Percentiles rank a stretch among this genome's conserved stretches.
Conservation (phyloP, 1,140 invertebrate species). For the Pinna nobilis region DNA sequence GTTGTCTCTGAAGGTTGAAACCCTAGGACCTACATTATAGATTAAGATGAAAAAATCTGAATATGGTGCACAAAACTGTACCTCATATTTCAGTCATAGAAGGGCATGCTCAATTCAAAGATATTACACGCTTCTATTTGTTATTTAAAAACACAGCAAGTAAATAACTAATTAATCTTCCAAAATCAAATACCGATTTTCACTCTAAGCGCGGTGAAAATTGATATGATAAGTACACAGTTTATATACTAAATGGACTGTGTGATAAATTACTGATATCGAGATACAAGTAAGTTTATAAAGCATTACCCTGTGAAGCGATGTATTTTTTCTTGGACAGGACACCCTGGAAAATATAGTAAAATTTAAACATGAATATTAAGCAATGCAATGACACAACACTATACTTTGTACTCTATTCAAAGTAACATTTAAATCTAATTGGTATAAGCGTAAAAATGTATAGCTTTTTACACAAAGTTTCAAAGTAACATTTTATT, state of each 20-base stretch:
- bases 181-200: background rate
- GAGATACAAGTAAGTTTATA: background rate
- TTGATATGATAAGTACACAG: too few relatives aligned
- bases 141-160: background rate
- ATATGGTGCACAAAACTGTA: background rate
- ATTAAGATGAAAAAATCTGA: background rate
- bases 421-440: too few relatives aligned
- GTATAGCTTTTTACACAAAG: too few relatives aligned
- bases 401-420: too few relatives aligned
- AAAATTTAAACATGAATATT: too few relatives aligned
- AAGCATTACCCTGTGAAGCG: background rate
- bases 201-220: too few relatives aligned
- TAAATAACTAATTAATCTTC: background rate
- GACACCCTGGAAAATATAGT: too few relatives aligned
- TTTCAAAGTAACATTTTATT: too few relatives aligned
- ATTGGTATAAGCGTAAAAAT: too few relatives aligned
- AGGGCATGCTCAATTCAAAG: background rate
- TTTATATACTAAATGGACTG: too few relatives aligned
- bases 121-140: background rate
- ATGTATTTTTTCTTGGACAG: background rate
- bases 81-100: background rate
- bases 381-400: too few relatives aligned
- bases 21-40: conserved; percentile 82
- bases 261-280: background rate
- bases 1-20: conserved; percentile 92